Evolutionary conservation across 2,797 vertebrate genomes (phyloP).

Genomic region (Platalea minor): DNA sequence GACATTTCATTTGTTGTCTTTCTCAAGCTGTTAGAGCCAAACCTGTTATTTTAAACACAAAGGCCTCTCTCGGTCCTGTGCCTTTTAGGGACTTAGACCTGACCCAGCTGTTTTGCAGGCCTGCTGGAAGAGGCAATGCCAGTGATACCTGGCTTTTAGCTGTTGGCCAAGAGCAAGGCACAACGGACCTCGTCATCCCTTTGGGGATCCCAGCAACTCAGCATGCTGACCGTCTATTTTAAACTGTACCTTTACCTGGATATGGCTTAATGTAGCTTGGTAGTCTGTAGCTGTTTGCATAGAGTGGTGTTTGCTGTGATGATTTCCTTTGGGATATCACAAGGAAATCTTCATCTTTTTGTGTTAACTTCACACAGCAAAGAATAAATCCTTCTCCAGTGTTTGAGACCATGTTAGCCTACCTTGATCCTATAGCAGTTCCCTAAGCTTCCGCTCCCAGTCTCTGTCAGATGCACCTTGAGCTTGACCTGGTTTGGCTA

Average conservation of each 20-base stretch:
- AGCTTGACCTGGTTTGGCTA: background rate
- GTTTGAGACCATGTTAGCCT: accelerated
- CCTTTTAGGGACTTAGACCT: background rate
- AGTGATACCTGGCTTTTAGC: background rate
- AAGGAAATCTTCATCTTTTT: background rate
- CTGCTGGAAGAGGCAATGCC: background rate
- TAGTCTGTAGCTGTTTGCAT: background rate
- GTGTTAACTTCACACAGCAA: background rate
- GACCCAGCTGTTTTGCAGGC: background rate
- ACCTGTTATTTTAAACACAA: background rate
- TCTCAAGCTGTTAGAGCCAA: background rate
- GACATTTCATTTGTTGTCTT: background rate
- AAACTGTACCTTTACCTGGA: background rate
- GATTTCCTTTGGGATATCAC: background rate
- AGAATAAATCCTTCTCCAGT: background rate
- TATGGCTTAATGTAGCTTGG: background rate
- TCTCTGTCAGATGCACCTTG: background rate
- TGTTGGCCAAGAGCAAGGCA: background rate
- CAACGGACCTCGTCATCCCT: background rate
- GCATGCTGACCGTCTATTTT: background rate
- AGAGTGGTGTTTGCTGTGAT: background rate
- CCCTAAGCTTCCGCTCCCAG: background rate
- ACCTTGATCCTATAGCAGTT: background rate
- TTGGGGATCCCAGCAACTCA: background rate
- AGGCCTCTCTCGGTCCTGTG: background rate